A percentile compares a stretch with the other conserved stretches of the same genome.
phyloP scores from a whole-genome alignment of 2,113 vertebrate genomes.

The Chionodraco myersi region DNA sequence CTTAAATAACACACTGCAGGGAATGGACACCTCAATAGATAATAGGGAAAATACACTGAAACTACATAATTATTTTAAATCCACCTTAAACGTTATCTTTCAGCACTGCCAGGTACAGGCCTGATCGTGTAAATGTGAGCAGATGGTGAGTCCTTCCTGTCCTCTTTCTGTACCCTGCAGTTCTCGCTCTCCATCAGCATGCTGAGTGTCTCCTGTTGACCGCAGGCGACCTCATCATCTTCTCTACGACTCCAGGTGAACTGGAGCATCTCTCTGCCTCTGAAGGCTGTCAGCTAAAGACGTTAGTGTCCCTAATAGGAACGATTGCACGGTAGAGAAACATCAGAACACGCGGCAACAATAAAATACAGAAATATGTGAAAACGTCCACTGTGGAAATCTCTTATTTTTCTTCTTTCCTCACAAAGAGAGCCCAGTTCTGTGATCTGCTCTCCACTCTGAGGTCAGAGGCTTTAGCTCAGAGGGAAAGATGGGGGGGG shows the following conservation, averaged over 20 bases:
- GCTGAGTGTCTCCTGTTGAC: slow-evolving; percentile 35
- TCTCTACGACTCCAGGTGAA: slow-evolving; percentile 50
- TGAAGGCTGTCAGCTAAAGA: slow-evolving; percentile 44
- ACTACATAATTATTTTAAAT: too few relatives aligned
- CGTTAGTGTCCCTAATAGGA: slow-evolving; percentile 25
- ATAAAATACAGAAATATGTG: neutral
- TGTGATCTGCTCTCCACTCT: neutral
- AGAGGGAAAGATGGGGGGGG: neutral
- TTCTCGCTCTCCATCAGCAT: slow-evolving; percentile 19
- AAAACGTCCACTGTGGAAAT: neutral
- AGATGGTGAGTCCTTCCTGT: neutral
- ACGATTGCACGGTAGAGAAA: slow-evolving; percentile 10
- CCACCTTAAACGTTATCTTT: too few relatives aligned
- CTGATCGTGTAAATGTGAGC: neutral
- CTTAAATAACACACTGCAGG: too few relatives aligned
- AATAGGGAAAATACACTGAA: too few relatives aligned
- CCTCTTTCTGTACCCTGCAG: neutral
- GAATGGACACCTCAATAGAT: too few relatives aligned
- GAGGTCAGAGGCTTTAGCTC: slow-evolving; percentile 11
- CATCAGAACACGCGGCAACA: neutral
- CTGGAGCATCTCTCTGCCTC: slow-evolving; percentile 35
- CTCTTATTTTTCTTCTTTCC: neutral
- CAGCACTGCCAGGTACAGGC: too few relatives aligned
- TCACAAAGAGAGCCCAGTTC: neutral
- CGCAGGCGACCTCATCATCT: slow-evolving; percentile 57